Evolutionary conservation across 2,888 invertebrate species (phyloP), one percentile per base, ranked within the genome.

Genomic region (Holacanthella duospinosa): DNA sequence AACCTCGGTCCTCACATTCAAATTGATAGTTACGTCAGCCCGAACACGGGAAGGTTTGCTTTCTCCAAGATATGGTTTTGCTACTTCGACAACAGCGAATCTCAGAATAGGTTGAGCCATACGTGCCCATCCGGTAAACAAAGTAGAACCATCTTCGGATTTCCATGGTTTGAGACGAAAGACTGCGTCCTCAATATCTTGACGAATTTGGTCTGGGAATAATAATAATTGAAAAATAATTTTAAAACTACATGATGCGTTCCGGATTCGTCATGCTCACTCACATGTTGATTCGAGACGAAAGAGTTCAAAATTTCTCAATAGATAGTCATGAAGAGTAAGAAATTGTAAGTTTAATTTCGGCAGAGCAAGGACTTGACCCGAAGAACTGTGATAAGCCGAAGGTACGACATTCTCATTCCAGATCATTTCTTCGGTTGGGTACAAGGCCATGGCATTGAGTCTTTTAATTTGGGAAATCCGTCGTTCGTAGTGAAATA

Each of bases 371-470:
- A 99, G 81, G 73, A 93, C 93, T 69, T 73, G 71, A 25, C 89
- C 93, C 77, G 97, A 96, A 0, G 96, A 95, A 53, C 92, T 90
- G 79, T 90, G 97, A 76, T 95, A 95, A 75, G 97, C 95, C 0
- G 93, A 90, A 0, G 99, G 99, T 0, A 99, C 97, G 54, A 99
- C 86, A 76, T 97, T 96, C 77, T 99, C 96, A 78, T 99, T 93
- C 99, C 99, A 99, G 73, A 99, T 93, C 1, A 97, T 88, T 65
- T 90, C 87, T 77, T 99, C 99, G 0, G 95, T 97, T 0, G 99
- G 99, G 77, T 99, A 99, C 0, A 99, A 81, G 0, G 99, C 97
- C 93, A 97, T 95, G 73, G 93, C 89, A 77, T 99, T 99, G 16
- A 99, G 79, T 62, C 91, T 89, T 75, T 96, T 93, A 61, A 97